These are phyloP conservation scores for Hippotragus niger DNA, from an alignment of 2,113 vertebrate genomes.

Conservation along the genomic window DNA sequence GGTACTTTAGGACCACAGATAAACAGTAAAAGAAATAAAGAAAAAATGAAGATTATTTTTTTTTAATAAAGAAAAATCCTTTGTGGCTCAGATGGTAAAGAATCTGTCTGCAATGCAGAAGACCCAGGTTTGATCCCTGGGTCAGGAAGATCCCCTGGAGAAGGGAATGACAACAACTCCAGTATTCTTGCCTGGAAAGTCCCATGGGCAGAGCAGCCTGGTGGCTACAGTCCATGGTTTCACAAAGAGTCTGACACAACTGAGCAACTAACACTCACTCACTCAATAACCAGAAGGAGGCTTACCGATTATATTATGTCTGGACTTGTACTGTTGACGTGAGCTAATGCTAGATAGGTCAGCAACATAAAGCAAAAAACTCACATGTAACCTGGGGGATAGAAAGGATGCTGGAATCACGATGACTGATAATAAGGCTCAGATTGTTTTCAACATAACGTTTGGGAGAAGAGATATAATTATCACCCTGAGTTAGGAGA, in stretches of 20 bases:
- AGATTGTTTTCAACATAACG: not conserved
- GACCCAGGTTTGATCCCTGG: not conserved
- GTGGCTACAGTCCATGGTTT: not conserved
- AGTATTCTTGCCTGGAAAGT: not conserved
- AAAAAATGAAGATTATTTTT: not conserved
- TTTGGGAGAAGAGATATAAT: not conserved
- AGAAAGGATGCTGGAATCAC: not conserved
- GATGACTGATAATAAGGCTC: not conserved
- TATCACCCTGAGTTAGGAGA: not conserved
- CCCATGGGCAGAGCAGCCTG: not conserved
- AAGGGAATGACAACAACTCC: not conserved
- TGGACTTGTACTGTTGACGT: not conserved
- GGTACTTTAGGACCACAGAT: not conserved
- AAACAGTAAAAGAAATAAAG: not conserved
- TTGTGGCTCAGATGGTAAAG: not conserved
- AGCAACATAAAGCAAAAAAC: not conserved
- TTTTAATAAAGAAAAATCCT: not conserved
- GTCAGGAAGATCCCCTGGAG: not conserved
- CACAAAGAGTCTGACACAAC: not conserved
- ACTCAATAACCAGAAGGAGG: not conserved
- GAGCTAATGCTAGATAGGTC: not conserved
- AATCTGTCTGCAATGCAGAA: not conserved
- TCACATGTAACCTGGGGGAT: not conserved
- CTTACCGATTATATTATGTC: not conserved
- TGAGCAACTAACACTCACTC: not conserved